These are phyloP conservation scores for Dromococcyx pavoninus DNA, from an alignment of 2,797 vertebrate species.

Conservation along the genomic window DNA sequence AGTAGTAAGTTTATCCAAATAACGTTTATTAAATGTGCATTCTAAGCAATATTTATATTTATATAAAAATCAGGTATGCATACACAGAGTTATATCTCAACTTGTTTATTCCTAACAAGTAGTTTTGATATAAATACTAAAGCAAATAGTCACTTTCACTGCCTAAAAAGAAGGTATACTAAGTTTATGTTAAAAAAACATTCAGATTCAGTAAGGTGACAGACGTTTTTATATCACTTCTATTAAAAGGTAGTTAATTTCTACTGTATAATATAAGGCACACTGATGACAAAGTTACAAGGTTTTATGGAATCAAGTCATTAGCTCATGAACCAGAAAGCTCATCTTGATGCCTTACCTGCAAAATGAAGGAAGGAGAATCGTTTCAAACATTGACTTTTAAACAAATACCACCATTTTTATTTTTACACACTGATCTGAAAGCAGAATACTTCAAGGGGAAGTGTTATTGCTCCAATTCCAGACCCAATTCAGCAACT, in stretches of 20 bases:
- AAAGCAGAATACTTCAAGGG: not conserved
- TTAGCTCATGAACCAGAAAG: not conserved
- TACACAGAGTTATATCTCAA: not conserved
- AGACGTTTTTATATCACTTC: not conserved
- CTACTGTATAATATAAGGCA: not conserved
- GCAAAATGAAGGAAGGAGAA: not conserved
- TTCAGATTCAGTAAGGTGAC: not conserved
- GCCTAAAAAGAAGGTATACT: not conserved
- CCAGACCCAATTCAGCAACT: slow-evolving; percentile 13
- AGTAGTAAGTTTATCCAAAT: not conserved
- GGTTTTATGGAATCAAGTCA: not conserved
- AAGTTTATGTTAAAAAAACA: not conserved
- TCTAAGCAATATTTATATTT: not conserved
- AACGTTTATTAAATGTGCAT: not conserved
- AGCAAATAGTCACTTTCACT: not conserved
- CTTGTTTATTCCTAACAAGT: not conserved
- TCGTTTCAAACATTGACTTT: not conserved
- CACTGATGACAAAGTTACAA: not conserved
- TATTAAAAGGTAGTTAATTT: not conserved
- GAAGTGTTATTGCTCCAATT: not conserved
- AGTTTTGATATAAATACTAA: not conserved
- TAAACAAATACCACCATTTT: not conserved
- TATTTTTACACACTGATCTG: not conserved
- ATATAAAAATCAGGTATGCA: not conserved
- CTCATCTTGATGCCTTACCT: not conserved